Evolutionary conservation across 2,797 vertebrate genomes (phyloP).

Genomic region (Scolopax rusticola): DNA sequence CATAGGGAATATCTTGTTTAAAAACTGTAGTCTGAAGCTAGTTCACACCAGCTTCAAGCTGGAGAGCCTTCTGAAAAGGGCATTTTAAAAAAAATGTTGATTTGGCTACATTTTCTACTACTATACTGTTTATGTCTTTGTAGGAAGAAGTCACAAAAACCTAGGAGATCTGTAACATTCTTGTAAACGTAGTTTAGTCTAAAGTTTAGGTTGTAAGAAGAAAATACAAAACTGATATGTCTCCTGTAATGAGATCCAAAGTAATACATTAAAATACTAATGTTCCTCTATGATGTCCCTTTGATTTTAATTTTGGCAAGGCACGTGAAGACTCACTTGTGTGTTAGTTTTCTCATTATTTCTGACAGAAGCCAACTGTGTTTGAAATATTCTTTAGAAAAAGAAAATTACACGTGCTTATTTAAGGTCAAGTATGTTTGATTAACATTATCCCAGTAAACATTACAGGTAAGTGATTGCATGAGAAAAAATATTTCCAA

Average conservation of each 20-base stretch:
- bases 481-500: neutral
- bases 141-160: neutral
- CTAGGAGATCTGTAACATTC: neutral
- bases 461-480: neutral
- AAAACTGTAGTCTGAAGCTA: neutral
- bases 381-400: neutral
- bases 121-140: neutral
- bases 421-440: neutral
- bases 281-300: neutral
- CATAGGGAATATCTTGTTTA: neutral
- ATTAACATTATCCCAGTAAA: neutral
- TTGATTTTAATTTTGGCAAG: neutral
- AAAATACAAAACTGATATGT: neutral
- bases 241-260: neutral
- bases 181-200: neutral
- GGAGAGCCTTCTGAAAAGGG: neutral
- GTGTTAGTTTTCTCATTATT: neutral
- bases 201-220: neutral
- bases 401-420: neutral
- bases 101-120: neutral
- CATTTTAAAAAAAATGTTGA: neutral
- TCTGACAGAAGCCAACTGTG: neutral
- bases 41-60: neutral
- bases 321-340: neutral
- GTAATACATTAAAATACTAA: neutral